Evolutionary conservation across 2,113 vertebrate species (phyloP).

Genomic region (Hypanus sabinus): DNA sequence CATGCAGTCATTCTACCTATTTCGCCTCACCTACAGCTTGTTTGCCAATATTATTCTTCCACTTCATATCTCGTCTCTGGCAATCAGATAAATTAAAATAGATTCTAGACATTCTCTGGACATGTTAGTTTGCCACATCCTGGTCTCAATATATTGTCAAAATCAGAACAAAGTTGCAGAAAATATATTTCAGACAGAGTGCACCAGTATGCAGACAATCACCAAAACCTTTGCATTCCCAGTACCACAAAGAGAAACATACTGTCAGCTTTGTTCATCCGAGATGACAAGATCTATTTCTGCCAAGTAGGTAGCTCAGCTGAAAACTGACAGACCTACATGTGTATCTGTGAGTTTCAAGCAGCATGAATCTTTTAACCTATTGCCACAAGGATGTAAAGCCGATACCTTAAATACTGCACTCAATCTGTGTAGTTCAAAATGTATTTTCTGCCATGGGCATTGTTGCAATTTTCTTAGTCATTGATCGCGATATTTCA

Average conservation of each 20-base stretch:
- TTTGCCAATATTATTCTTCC: background rate
- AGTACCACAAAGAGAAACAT: background rate
- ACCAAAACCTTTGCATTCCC: background rate
- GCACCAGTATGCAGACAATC: background rate
- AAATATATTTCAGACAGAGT: background rate
- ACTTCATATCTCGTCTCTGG: background rate
- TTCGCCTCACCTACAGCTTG: background rate
- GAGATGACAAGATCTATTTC: slow-evolving; percentile 32
- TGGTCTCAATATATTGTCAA: background rate
- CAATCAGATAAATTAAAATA: background rate
- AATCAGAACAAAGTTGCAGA: background rate
- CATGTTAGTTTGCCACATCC: background rate
- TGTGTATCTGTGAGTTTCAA: background rate
- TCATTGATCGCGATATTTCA: slow-evolving; percentile 29
- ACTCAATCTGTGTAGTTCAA: slow-evolving; percentile 7
- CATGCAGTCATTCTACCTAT: background rate
- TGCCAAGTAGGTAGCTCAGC: too few relatives aligned
- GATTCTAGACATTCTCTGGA: background rate
- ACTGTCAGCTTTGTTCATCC: slow-evolving; percentile 28
- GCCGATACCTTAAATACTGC: slow-evolving; percentile 13
- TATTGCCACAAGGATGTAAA: slow-evolving; percentile 19
- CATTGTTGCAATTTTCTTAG: slow-evolving; percentile 27
- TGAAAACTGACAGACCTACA: slow-evolving; percentile 21
- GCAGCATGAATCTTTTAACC: background rate
- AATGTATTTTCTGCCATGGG: slow-evolving; percentile 34